These are phyloP conservation scores for Hyaena hyaena DNA, from an alignment of 2,113 vertebrate species.

Conservation along the genomic window DNA sequence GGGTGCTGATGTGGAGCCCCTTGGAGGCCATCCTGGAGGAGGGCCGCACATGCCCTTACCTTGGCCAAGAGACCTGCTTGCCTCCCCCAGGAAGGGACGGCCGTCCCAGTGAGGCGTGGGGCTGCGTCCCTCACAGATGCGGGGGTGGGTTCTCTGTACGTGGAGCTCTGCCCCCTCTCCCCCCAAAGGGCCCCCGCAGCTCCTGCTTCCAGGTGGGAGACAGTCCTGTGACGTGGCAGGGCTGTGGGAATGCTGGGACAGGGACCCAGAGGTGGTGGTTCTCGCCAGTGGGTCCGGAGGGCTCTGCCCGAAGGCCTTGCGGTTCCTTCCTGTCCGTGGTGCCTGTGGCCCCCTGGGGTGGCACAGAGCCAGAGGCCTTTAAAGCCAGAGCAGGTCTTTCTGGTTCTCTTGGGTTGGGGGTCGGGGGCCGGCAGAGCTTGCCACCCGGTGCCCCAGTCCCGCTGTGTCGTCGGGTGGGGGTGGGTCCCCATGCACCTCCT, in stretches of 20 bases:
- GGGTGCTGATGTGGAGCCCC: fast-evolving
- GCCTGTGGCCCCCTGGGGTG: fast-evolving
- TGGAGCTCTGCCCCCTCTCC: background rate
- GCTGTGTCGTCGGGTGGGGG: too few relatives aligned
- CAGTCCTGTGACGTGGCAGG: background rate
- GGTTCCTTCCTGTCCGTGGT: background rate
- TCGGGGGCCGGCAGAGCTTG: background rate
- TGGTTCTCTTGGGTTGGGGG: background rate
- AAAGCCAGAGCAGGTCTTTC: too few relatives aligned
- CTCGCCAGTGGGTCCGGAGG: fast-evolving
- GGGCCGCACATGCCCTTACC: background rate
- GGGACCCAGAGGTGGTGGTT: too few relatives aligned
- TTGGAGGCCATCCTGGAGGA: background rate
- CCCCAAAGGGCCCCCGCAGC: background rate
- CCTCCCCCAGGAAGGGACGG: background rate
- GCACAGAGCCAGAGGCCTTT: background rate
- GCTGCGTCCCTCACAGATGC: fast-evolving
- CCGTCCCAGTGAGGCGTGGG: fast-evolving
- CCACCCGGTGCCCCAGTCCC: too few relatives aligned
- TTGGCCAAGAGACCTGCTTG: background rate
- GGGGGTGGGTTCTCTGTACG: fast-evolving
- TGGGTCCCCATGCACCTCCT: background rate
- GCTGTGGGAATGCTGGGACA: background rate
- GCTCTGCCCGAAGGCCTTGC: fast-evolving
- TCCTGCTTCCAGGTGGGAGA: background rate